phyloP scores from a whole-genome alignment of 2,113 vertebrate species.

The Phodopus roborovskii region DNA sequence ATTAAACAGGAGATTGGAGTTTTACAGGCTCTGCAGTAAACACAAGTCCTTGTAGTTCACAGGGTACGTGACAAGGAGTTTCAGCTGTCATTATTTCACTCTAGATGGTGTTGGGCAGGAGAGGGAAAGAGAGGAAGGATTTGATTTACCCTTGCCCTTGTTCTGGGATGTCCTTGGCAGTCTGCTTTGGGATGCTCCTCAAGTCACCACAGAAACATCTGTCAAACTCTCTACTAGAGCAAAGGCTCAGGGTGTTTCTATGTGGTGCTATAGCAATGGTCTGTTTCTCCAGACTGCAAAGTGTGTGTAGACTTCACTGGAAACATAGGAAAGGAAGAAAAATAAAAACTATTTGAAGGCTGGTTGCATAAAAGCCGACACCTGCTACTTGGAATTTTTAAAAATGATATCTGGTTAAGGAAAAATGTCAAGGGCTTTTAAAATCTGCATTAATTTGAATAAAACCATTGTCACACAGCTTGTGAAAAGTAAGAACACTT shows the following conservation, averaged over 20 bases:
- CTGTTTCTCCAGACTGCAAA: slow-evolving; percentile 62
- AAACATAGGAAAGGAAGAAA: slow-evolving; percentile 62
- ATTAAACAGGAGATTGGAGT: slow-evolving; percentile 70
- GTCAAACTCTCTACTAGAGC: slow-evolving; percentile 5
- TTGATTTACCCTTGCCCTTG: slow-evolving; percentile 73
- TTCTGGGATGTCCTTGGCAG: slow-evolving; percentile 57
- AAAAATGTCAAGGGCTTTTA: slow-evolving; percentile 76
- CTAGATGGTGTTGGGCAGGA: slow-evolving; percentile 61
- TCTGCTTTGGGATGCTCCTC: slow-evolving; percentile 72
- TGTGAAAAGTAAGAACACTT: slow-evolving; percentile 72
- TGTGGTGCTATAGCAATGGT: slow-evolving; percentile 60
- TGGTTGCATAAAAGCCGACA: slow-evolving; percentile 67
- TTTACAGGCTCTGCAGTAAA: slow-evolving; percentile 74
- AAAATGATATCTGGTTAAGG: slow-evolving; percentile 45
- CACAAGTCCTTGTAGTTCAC: slow-evolving; percentile 29
- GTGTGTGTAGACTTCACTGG: slow-evolving; percentile 44
- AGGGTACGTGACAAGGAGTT: slow-evolving; percentile 68
- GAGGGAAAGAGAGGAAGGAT: neutral
- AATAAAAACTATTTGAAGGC: slow-evolving; percentile 38
- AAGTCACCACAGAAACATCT: slow-evolving; percentile 73
- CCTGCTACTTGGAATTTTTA: slow-evolving; percentile 57
- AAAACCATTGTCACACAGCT: slow-evolving; percentile 69
- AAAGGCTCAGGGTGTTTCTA: slow-evolving; percentile 57
- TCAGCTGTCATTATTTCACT: slow-evolving; percentile 58
- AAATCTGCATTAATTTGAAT: slow-evolving; percentile 76